Percentiles rank a stretch among this genome's conserved stretches.
phyloP scores from a whole-genome alignment of 2,797 vertebrate species.

The Stomatorhinus walkeri region DNA sequence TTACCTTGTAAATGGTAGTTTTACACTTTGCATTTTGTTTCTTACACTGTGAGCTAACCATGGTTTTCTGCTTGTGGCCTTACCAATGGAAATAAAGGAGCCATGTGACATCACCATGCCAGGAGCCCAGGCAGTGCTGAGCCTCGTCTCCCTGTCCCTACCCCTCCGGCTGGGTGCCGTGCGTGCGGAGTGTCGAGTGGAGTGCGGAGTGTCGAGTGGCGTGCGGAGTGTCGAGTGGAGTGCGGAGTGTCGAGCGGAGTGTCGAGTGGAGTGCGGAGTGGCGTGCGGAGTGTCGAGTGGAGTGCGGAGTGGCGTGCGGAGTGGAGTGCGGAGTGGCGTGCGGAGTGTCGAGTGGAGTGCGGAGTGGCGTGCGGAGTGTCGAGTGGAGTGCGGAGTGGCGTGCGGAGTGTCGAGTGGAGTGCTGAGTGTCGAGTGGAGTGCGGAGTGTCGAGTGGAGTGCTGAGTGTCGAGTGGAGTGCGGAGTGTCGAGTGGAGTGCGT shows the following conservation, averaged over 20 bases:
- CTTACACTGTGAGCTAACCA: slow-evolving; percentile 27
- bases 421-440: too few relatives aligned
- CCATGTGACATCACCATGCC: neutral
- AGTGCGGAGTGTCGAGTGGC: neutral
- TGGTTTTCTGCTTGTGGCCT: slow-evolving; percentile 22
- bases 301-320: too few relatives aligned
- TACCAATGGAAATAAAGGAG: slow-evolving; percentile 39
- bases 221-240: neutral
- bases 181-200: too few relatives aligned
- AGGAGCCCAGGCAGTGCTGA: slow-evolving; percentile 12
- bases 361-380: neutral
- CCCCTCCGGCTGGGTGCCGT: too few relatives aligned
- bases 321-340: neutral
- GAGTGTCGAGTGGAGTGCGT: neutral
- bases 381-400: neutral
- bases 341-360: neutral
- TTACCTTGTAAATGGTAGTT: neutral
- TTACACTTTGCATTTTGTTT: neutral
- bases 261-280: neutral
- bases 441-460: too few relatives aligned
- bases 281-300: too few relatives aligned
- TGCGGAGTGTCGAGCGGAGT: too few relatives aligned
- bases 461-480: too few relatives aligned
- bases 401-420: neutral
- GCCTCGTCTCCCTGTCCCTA: neutral